A percentile compares a stretch with the other conserved stretches of the same genome.
Evolutionary conservation across 2,113 vertebrate genomes (phyloP).

Genomic region (Hyla sarda): DNA sequence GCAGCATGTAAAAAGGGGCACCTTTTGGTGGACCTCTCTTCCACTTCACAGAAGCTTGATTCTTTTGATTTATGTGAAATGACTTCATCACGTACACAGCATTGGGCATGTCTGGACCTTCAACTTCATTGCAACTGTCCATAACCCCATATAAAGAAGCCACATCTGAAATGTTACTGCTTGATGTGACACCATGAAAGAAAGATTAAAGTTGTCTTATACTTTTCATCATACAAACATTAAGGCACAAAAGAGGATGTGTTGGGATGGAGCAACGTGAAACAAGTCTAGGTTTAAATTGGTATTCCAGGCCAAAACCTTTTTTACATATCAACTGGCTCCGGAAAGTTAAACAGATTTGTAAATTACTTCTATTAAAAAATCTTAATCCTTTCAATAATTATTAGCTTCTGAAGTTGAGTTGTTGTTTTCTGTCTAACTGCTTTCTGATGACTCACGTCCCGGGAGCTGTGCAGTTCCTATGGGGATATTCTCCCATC

Average conservation of each 20-base stretch:
- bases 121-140: not conserved
- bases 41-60: not conserved
- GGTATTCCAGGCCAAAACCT: too few species aligned
- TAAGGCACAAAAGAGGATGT: not conserved
- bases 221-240: not conserved
- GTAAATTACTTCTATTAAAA: too few species aligned
- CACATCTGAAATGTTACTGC: not conserved
- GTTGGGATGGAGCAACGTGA: not conserved
- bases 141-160: too few species aligned
- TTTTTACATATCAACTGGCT: too few species aligned
- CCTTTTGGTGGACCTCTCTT: not conserved
- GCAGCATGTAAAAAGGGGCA: not conserved
- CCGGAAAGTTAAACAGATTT: too few species aligned
- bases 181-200: not conserved
- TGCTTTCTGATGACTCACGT: too few species aligned
- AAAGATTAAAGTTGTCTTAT: not conserved
- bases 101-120: not conserved
- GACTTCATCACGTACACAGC: not conserved
- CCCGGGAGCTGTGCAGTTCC: too few species aligned
- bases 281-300: not conserved
- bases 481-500: too few species aligned
- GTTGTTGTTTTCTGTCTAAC: too few species aligned
- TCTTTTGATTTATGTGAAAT: not conserved
- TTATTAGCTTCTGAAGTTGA: too few species aligned
- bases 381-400: too few species aligned